These are phyloP conservation scores for Corvus hawaiiensis DNA, from an alignment of 2,113 vertebrate genomes.

Conservation along the genomic window DNA sequence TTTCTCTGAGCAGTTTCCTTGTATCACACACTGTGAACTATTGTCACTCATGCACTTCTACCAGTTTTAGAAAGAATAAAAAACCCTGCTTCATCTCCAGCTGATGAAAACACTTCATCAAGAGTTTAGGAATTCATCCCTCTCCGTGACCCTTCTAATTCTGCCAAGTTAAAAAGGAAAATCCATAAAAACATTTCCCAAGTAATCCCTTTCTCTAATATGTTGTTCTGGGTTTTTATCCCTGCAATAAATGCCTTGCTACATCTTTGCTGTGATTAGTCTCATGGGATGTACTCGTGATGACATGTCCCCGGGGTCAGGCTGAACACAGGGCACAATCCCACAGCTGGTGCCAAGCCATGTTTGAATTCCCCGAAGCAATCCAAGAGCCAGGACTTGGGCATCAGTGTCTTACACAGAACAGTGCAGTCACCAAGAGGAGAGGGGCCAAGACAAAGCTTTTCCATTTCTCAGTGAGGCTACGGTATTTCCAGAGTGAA, in stretches of 20 bases:
- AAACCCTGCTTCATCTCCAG: not conserved
- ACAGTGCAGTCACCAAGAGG: not conserved
- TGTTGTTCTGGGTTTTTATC: not conserved
- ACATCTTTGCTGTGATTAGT: conserved; percentile 4
- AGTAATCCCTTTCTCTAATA: conserved; percentile 25
- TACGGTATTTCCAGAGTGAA: not conserved
- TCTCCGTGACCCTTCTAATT: not conserved
- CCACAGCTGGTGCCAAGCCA: not conserved
- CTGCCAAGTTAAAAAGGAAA: conserved; percentile 26
- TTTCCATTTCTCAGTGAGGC: not conserved
- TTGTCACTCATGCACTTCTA: not conserved
- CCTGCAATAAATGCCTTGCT: not conserved
- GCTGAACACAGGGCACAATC: not conserved
- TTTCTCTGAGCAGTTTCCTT: not conserved
- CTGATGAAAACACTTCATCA: not conserved
- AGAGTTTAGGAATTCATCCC: not conserved
- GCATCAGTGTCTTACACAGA: not conserved
- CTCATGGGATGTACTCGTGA: not conserved
- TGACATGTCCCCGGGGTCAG: not conserved
- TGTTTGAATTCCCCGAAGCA: rapidly evolving
- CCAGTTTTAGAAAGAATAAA: not conserved
- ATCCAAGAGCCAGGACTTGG: not conserved
- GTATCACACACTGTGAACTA: not conserved
- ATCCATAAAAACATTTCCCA: conserved; percentile 31
- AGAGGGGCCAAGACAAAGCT: not conserved